phyloP scores from a whole-genome alignment of 2,797 vertebrate species.

The Ibycter americanus region DNA sequence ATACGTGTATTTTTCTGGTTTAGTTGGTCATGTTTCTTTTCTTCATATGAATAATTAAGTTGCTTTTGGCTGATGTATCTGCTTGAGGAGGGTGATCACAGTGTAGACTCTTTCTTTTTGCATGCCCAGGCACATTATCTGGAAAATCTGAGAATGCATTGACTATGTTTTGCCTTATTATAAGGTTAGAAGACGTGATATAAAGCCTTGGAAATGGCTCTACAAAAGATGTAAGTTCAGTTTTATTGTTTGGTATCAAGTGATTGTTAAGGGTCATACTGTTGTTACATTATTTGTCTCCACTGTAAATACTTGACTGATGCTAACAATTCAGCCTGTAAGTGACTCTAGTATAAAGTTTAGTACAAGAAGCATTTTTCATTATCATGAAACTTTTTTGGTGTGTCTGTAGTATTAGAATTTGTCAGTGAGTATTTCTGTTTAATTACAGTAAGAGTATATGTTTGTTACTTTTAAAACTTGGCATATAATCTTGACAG shows the following conservation, averaged over 20 bases:
- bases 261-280: neutral
- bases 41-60: neutral
- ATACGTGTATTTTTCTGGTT: neutral
- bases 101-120: neutral
- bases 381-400: neutral
- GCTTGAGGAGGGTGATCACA: neutral
- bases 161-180: neutral
- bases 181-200: neutral
- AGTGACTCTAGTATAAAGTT: neutral
- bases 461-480: neutral
- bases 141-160: slow-evolving; percentile 5
- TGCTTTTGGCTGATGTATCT: neutral
- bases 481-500: neutral
- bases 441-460: neutral
- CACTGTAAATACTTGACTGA: neutral
- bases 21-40: neutral
- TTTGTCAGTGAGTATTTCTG: neutral
- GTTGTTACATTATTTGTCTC: neutral
- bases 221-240: slow-evolving; percentile 29
- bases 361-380: neutral
- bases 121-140: neutral
- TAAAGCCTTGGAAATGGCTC: slow-evolving; percentile 34
- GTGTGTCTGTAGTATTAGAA: neutral
- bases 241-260: neutral
- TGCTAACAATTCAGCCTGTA: neutral